Percentiles rank a stretch among this genome's conserved stretches.
phyloP scores from a whole-genome alignment of 30 jellyfish, hydroid and myxozoan species.

The Turritopsis rubra region DNA sequence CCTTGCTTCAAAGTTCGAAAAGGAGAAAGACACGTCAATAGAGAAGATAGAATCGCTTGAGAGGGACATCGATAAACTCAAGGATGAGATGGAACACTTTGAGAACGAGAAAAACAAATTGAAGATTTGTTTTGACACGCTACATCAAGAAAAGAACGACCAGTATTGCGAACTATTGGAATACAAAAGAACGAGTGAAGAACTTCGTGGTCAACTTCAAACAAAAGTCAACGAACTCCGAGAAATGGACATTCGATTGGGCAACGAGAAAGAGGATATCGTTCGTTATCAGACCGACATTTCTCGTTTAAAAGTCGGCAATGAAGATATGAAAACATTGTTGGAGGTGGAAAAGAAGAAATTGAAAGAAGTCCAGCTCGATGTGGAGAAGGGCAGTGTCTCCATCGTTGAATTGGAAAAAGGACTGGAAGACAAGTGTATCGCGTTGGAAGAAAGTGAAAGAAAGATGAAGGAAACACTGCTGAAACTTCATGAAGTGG shows the following conservation, averaged over 20 bases:
- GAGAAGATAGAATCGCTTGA: neutral
- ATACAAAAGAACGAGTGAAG: neutral
- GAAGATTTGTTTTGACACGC: constrained; percentile 25
- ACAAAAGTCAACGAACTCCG: neutral
- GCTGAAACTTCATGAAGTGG: constrained; percentile 11
- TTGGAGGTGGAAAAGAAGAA: constrained; percentile 13
- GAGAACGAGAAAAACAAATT: constrained; percentile 22
- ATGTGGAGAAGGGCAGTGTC: constrained; percentile 1
- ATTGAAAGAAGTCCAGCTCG: neutral
- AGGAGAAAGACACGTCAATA: neutral
- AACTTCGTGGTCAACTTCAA: neutral
- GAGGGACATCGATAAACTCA: neutral
- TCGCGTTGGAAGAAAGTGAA: neutral
- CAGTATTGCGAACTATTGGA: neutral
- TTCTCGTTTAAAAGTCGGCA: constrained; percentile 3
- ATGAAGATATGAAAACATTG: constrained; percentile 3
- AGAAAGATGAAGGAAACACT: constrained; percentile 4
- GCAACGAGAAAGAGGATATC: constrained; percentile 27
- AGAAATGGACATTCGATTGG: neutral
- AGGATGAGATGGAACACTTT: neutral
- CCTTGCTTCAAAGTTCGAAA: neutral
- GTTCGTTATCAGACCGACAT: constrained; percentile 18
- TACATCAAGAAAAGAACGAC: constrained; percentile 12
- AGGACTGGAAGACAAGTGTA: neutral
- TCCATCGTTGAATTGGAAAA: constrained; percentile 16